phyloP scores from a whole-genome alignment of 2,113 vertebrate genomes.

The Sialia sialis region DNA sequence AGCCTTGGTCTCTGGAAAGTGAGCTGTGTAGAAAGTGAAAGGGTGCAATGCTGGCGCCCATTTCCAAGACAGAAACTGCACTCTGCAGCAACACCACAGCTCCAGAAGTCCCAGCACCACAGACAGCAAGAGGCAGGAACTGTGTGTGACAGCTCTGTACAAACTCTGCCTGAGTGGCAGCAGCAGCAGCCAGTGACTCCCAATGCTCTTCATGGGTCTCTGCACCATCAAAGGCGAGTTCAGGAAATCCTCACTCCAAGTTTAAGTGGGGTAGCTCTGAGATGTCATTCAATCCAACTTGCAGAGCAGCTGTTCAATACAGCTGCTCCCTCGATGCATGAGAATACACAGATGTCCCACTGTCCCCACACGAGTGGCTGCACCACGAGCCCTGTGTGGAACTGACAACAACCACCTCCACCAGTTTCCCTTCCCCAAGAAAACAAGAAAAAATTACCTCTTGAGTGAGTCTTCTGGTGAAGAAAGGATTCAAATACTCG shows the following conservation, averaged over 20 bases:
- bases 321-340: not conserved
- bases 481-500: slow-evolving; percentile 97
- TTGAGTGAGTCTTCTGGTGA: slow-evolving; percentile 94
- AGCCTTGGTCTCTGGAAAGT: not conserved
- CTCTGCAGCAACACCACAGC: not conserved
- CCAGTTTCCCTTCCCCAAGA: not conserved
- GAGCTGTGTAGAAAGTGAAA: not conserved
- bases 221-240: not conserved
- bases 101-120: not conserved
- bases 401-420: not conserved
- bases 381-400: not conserved
- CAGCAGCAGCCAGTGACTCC: not conserved
- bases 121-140: not conserved
- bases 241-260: not conserved
- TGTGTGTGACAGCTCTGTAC: not conserved
- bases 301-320: not conserved
- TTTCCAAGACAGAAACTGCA: not conserved
- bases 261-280: not conserved
- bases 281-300: not conserved
- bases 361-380: not conserved
- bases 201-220: not conserved
- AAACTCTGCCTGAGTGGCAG: not conserved
- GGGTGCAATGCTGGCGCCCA: not conserved
- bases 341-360: not conserved
- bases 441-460: slow-evolving; percentile 77